Evolutionary conservation across 2,888 invertebrate species (phyloP).

Genomic region (Rugalucina vietnamica): DNA sequence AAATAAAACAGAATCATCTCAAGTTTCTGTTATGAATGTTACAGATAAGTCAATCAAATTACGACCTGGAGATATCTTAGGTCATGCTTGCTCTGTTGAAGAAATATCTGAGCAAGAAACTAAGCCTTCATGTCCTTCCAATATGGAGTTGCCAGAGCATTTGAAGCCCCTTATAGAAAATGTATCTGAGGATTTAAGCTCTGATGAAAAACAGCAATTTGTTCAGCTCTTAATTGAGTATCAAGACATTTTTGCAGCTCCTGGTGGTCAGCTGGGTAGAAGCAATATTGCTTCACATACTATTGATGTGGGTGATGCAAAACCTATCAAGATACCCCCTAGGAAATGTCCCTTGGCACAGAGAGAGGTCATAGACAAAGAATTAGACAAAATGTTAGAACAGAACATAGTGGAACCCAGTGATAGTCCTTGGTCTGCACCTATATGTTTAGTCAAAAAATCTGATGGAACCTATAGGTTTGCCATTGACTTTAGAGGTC

Average conservation of each 20-base stretch:
- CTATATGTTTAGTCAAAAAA: slow-evolving; percentile 23
- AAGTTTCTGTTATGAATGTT: slow-evolving; percentile 23
- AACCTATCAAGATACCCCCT: slow-evolving; percentile 40
- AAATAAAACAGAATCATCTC: not conserved
- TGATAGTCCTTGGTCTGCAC: slow-evolving; percentile 35
- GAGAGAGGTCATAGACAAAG: slow-evolving; percentile 23
- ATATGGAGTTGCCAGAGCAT: not conserved
- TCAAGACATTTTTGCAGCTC: slow-evolving; percentile 37
- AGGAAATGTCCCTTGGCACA: slow-evolving; percentile 21
- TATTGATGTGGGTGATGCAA: slow-evolving; percentile 20
- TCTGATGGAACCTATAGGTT: not conserved
- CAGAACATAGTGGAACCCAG: slow-evolving; percentile 33
- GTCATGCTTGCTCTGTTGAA: not conserved
- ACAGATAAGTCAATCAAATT: slow-evolving; percentile 9
- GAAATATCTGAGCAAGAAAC: not conserved
- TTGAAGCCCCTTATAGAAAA: slow-evolving; percentile 8
- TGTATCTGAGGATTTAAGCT: slow-evolving; percentile 2
- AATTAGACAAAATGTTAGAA: slow-evolving; percentile 41
- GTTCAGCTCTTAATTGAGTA: not conserved
- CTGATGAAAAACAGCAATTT: not conserved
- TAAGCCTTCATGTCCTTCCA: not conserved
- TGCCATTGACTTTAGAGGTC: slow-evolving; percentile 17
- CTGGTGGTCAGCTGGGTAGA: slow-evolving; percentile 24
- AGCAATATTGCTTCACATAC: slow-evolving; percentile 20
- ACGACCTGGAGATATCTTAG: slow-evolving; percentile 8